Evolutionary conservation across 2,113 vertebrate species (phyloP).

Genomic region (Empidonax traillii): DNA sequence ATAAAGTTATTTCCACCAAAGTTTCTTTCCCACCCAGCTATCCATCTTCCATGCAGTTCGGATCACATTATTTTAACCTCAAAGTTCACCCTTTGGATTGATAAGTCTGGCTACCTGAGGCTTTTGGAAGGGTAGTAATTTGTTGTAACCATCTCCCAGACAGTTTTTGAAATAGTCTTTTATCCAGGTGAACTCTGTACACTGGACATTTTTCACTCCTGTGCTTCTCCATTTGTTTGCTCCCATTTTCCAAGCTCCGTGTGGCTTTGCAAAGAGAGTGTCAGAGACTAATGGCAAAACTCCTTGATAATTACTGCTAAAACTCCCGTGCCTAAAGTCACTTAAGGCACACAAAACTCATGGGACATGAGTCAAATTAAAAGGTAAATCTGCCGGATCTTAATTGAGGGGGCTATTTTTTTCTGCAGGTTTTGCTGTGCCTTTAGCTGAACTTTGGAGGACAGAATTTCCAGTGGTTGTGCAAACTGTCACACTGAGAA

Average conservation of each 20-base stretch:
- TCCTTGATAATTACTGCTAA: slow-evolving; percentile 28
- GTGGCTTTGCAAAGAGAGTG: neutral
- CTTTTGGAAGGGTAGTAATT: slow-evolving; percentile 15
- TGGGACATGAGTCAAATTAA: neutral
- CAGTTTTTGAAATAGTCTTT: slow-evolving; percentile 39
- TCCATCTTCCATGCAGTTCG: neutral
- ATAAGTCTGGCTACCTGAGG: slow-evolving; percentile 17
- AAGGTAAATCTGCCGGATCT: neutral
- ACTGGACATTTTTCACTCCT: slow-evolving; percentile 22
- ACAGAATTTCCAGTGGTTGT: slow-evolving; percentile 11
- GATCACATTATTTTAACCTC: slow-evolving; percentile 18
- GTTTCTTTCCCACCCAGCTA: neutral
- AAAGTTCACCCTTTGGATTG: neutral
- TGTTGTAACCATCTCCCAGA: slow-evolving; percentile 21
- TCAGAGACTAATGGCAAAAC: slow-evolving; percentile 11
- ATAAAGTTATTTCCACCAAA: neutral
- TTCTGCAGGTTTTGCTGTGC: neutral
- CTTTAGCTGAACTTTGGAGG: slow-evolving; percentile 4
- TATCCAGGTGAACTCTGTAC: neutral
- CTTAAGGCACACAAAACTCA: neutral
- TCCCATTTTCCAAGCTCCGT: neutral
- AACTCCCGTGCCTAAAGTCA: neutral
- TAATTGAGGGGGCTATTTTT: neutral
- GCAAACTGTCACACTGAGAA: slow-evolving; percentile 35
- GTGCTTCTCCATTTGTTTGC: slow-evolving; percentile 5